Evolutionary conservation across 37 sponge, comb jelly and placozoan genomes (phyloP).

Genomic region (Bolinopsis microptera): DNA sequence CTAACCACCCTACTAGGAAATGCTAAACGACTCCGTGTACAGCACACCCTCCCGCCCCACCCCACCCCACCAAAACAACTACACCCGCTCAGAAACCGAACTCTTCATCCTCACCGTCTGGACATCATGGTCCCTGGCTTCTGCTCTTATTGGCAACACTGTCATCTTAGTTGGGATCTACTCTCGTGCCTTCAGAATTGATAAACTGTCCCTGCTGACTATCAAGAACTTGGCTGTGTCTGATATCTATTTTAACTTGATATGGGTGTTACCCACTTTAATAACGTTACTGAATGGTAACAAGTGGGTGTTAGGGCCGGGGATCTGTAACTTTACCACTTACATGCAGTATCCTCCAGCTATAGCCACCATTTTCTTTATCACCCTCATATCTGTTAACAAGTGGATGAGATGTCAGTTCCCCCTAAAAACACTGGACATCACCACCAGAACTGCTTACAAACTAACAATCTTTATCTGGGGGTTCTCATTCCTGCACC

Average conservation of each 20-base stretch:
- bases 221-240: constrained; percentile 34
- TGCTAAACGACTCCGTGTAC: not conserved
- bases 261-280: constrained; percentile 27
- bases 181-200: constrained; percentile 5
- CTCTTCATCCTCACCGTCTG: not conserved
- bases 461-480: not conserved
- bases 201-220: constrained; percentile 2
- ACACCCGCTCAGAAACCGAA: not conserved
- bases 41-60: not conserved
- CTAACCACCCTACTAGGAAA: not conserved
- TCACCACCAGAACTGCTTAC: not conserved
- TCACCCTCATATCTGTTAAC: constrained; percentile 11
- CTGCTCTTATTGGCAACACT: constrained; percentile 7
- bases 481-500: not conserved
- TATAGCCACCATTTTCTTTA: constrained; percentile 52
- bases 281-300: not conserved
- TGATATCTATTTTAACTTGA: constrained; percentile 12
- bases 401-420: constrained; percentile 38
- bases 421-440: not conserved
- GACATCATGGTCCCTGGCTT: not conserved
- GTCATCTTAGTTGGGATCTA: not conserved
- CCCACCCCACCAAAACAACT: not conserved
- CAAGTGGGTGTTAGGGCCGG: not conserved
- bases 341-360: constrained; percentile 51
- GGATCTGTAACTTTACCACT: not conserved